phyloP scores from a whole-genome alignment of 2,888 invertebrate genomes.

The Teinopalpus imperialis region DNA sequence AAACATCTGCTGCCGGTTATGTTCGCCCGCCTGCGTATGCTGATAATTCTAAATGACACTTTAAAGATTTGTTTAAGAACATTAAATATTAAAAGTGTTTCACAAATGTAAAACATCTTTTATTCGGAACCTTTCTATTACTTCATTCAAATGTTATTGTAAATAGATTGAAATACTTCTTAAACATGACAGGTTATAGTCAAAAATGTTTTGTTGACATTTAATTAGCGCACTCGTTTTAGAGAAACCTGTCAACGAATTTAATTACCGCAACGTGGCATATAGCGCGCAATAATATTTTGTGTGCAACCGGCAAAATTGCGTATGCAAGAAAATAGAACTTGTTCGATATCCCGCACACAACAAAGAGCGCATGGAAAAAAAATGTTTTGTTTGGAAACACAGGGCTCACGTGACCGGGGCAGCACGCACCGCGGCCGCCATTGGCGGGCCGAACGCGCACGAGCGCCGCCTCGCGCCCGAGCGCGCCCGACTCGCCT shows the following conservation, averaged over 20 bases:
- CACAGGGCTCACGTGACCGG: conserved; percentile 88
- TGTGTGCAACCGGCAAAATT: conserved; percentile 22
- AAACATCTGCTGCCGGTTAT: conserved; percentile 85
- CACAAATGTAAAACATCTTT: conserved; percentile 83
- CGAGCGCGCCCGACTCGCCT: conserved; percentile 54
- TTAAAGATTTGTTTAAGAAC: conserved; percentile 84
- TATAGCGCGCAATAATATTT: neutral
- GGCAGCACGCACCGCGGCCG: conserved; percentile 66
- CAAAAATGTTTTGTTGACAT: conserved; percentile 10
- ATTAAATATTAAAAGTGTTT: conserved; percentile 85
- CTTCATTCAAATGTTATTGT: no score
- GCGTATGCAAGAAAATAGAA: conserved; percentile 45
- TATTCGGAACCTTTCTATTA: conserved; percentile 29
- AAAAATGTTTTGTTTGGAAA: conserved; percentile 87
- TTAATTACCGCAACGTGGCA: no score
- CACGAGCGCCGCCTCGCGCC: conserved; percentile 75
- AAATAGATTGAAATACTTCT: no score
- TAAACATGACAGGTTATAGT: conserved; percentile 18
- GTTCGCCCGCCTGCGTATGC: conserved; percentile 86
- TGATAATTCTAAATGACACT: conserved; percentile 84
- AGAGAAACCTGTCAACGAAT: no score
- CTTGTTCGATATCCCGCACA: conserved; percentile 37
- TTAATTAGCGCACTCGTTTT: no score
- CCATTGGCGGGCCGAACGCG: conserved; percentile 77
- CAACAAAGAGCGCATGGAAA: conserved; percentile 44